Evolutionary conservation across 2,113 vertebrate species (phyloP).

Genomic region (Lepus americanus): DNA sequence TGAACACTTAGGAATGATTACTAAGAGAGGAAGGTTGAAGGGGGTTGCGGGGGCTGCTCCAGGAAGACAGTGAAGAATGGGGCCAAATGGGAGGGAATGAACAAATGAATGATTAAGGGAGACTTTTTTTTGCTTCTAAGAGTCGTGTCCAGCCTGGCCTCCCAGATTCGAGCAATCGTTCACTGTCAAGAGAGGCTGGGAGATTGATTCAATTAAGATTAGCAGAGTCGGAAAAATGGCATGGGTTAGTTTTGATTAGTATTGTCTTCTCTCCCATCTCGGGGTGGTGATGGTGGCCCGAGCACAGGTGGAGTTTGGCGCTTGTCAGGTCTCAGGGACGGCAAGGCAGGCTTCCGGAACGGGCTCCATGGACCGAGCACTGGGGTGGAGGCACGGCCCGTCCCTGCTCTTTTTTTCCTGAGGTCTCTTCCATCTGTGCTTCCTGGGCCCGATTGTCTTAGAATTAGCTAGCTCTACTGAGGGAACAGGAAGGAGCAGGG

Average conservation of each 20-base stretch:
- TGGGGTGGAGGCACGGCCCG: background rate
- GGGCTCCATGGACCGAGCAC: background rate
- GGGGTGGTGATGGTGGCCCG: conserved; percentile 78
- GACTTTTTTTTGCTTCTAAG: conserved; percentile 87
- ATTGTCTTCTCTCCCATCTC: conserved; percentile 90
- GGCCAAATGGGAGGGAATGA: conserved; percentile 89
- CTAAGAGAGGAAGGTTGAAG: conserved; percentile 79
- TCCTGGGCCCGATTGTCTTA: conserved; percentile 70
- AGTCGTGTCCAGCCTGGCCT: conserved; percentile 93
- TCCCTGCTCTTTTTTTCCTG: conserved; percentile 44
- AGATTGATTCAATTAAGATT: conserved; percentile 99
- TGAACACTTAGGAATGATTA: conserved; percentile 88
- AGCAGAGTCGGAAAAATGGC: conserved; percentile 92
- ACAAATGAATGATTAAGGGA: conserved; percentile 96
- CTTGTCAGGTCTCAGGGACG: conserved; percentile 66
- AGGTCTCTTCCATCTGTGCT: conserved; percentile 63
- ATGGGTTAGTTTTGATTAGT: conserved; percentile 94
- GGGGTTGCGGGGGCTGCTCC: conserved; percentile 62
- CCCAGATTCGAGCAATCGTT: conserved; percentile 97
- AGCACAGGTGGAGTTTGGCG: conserved; percentile 73
- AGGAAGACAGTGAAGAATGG: conserved; percentile 94
- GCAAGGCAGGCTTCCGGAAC: conserved; percentile 56
- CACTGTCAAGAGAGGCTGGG: conserved; percentile 96
- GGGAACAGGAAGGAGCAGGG: background rate
- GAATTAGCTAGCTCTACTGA: conserved; percentile 69